Conservation (phyloP, 2,797 vertebrate genomes). For the Gastrophryne carolinensis region DNA sequence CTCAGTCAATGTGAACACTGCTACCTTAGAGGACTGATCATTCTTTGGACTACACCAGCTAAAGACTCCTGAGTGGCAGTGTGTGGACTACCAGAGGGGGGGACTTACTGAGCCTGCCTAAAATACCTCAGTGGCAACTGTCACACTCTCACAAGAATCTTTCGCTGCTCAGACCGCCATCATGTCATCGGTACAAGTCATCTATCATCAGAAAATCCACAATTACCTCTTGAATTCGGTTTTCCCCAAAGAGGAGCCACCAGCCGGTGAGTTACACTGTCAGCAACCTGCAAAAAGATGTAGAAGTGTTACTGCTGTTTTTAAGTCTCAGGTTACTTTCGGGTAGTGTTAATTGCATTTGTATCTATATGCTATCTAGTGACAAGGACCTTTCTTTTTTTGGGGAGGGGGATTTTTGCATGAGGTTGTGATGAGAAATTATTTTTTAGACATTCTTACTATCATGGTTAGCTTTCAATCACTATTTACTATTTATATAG, state of each 20-base stretch:
- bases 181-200: constrained; percentile 55
- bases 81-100: background rate
- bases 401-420: constrained; percentile 1
- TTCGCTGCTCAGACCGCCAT: background rate
- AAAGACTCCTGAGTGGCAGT: background rate
- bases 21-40: constrained; percentile 44
- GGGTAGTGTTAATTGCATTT: too few species aligned
- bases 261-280: constrained; percentile 42
- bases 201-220: constrained; percentile 55
- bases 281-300: background rate
- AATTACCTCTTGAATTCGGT: constrained; percentile 44
- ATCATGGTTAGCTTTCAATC: too few species aligned
- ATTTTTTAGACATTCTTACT: too few species aligned
- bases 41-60: constrained; percentile 36
- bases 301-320: background rate
- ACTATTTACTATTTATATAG: too few species aligned
- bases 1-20: constrained; percentile 45
- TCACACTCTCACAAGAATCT: background rate
- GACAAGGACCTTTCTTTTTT: background rate
- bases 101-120: background rate
- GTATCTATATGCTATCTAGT: too few species aligned
- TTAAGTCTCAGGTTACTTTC: background rate
- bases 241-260: constrained; percentile 52
- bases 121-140: background rate
- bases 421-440: constrained; percentile 6